Evolutionary conservation across 1,140 invertebrate species (phyloP), one percentile per base, ranked within the genome.

Genomic region (Aradophagus sp.): DNA sequence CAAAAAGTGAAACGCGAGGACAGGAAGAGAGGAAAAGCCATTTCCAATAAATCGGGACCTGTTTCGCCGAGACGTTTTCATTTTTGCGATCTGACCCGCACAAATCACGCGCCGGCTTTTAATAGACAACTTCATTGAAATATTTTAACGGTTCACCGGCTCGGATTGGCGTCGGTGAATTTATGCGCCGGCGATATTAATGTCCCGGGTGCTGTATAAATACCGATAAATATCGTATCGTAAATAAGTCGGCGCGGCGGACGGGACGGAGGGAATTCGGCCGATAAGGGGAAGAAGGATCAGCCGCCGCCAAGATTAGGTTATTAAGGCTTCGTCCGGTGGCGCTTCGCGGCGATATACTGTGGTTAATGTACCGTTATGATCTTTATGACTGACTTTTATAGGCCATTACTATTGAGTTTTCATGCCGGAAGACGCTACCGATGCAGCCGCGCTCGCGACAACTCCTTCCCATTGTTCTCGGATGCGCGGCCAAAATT

Each of bases 321-420:
- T 74, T 72, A 74, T 67, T 71, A 74, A 69, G 70, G 45, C 56
- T 66, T 53, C 70, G 73, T 77, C 73, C 70, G 63, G 65, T 68
- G 39, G 41, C 52, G 42, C 56, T 70, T 34, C 32, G 41, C 5
- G 29, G 59, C 58, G 63, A 76, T 78, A 78, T 77, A 79, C 38
- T 62, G 77, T 61, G 75, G 35, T 83, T 83, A 83, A 84, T 83
- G 82, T 84, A 81, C 79, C 80, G 82, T 83, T 83, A 83, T 84
- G 82, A 83, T 81, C 79, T 84, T 82, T 80, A 83, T 74, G 75
- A 78, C 31, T 53, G 73, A 47, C 73, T 76, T 82, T 84, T 81
- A 84, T 80, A 76, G 75, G 14, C 74, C 66, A 74, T 81, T 80
- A 79, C 77, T 75, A 82, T 81, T 75, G 80, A 80, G 72, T 75